Base-by-base conservation (phyloP, 1,140 invertebrate genomes). In the Drosophila sproati region DNA sequence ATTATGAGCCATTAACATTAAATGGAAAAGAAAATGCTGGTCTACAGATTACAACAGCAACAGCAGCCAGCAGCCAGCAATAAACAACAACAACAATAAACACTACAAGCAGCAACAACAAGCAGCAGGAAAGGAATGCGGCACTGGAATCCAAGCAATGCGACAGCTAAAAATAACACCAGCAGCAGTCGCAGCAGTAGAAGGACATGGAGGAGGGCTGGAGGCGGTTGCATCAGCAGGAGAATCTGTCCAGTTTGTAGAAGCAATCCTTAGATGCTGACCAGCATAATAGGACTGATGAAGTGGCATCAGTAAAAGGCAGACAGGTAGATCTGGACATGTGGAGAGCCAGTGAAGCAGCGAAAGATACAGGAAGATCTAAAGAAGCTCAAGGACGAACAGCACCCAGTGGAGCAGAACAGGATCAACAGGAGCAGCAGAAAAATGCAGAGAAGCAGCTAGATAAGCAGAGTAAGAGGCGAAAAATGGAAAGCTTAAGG, bases 1-100 rank as follows among this genome's bases (percentile, higher is more conserved):
- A 90, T 90, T 90, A 90, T 90, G 86, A 86, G 86, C 86, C 86
- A 90, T 90, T 90, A 90, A 90, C 86, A 90, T 90, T 90, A 90
- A 90, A 90, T 90, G 86, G 86, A 90, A 89, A 89, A 89, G 86
- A 89, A 89, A 89, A 89, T 90, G 86, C 81, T 89, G 85, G 85
- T 89, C 85, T 89, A 81, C 80, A 89, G 85, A 88, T 88, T 88
- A 85, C 74, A 89, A 59, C 80, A 77, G 70, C 83, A 77, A 48
- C 69, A 68, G 32, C 51, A 62, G 28, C 62, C 39, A 64, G 20
- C n/a, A 55, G 43, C 66, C 56, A 28, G 56, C 35, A 41, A 5
- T 48, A 52, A 28, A 28, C 67, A 50, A 29, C 48, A 70, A 59
- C 74, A 80, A 61, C 74, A 73, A 64, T 37, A 62, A 39, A 39